Evolutionary conservation across 1,140 invertebrate genomes (phyloP), one percentile per base, ranked within the genome.

Genomic region (Cephus cinctus): DNA sequence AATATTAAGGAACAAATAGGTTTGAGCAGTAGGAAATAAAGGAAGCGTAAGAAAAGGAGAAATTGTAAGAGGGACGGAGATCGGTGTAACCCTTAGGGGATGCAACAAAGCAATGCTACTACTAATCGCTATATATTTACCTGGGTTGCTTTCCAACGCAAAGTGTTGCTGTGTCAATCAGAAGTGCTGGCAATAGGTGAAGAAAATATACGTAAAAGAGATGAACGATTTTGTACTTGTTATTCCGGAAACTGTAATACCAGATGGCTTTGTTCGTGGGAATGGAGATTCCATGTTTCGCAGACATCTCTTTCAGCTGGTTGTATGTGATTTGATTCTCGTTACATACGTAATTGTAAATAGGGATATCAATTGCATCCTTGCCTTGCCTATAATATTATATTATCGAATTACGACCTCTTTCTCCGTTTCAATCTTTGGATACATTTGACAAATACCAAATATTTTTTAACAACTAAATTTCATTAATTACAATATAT

Each of bases 101-200:
- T n/a, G n/a, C n/a, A n/a, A n/a, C n/a, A n/a, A n/a, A n/a, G n/a
- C n/a, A n/a, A n/a, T n/a, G n/a, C n/a, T n/a, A n/a, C n/a, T n/a
- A n/a, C n/a, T n/a, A n/a, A 41, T 19, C 8, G 39, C 22, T 43
- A 19, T n/a, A 41, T 12, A 47, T 65, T 62, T 66, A 82, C 77
- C 73, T 74, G 43, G 78, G 78, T 57, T 78, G 70, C 49, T 77
- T 78, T 19, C 86, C 85, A 12, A 83, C 54, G 48, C 85, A 80
- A 2, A 82, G 34, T 8, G 80, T 78, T 2, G 81, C 56, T 0
- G 76, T 71, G 52, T 90, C 88, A n/a, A 86, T 70, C 0, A 88
- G 34, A n/a, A 83, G 63, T 0, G 86, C 86, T 0, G 87, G 87
- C 3, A 88, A 43, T 22, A 83, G 66, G 54, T 90, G 87, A 5